These are phyloP conservation scores for Chaetoderma sp. DNA, from an alignment of 2,888 invertebrate genomes.

Conservation along the genomic window DNA sequence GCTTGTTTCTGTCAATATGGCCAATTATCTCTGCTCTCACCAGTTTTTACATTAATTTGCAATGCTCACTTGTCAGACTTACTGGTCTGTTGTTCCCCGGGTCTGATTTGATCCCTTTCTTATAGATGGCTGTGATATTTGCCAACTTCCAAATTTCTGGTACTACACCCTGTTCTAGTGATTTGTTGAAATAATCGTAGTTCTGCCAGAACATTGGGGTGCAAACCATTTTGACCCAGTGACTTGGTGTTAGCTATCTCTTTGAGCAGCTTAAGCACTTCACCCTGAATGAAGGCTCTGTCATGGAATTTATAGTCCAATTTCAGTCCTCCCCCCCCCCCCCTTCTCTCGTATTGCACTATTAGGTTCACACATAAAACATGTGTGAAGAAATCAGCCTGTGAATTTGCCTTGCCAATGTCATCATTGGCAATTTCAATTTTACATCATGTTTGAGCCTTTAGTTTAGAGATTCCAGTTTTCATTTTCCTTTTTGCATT, in stretches of 20 bases:
- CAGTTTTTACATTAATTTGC: slow-evolving; percentile 3
- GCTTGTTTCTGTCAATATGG: slow-evolving; percentile 9
- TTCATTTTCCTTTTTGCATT: too few species aligned
- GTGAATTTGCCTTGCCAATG: too few species aligned
- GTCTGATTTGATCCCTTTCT: slow-evolving; percentile 1
- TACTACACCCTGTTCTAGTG: background rate
- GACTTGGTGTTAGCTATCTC: background rate
- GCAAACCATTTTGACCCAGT: background rate
- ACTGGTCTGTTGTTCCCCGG: slow-evolving; percentile 3
- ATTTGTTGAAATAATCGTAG: slow-evolving; percentile 1
- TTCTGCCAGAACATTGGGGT: slow-evolving; percentile 7
- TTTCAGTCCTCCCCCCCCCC: too few species aligned
- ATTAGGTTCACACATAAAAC: too few species aligned
- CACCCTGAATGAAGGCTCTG: too few species aligned
- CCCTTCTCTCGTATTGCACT: too few species aligned
- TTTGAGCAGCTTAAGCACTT: too few species aligned
- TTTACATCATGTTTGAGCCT: too few species aligned
- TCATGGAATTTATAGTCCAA: too few species aligned
- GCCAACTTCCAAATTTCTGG: slow-evolving; percentile 13
- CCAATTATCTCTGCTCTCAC: background rate
- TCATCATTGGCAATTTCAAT: too few species aligned
- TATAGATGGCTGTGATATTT: background rate
- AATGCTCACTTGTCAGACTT: slow-evolving; percentile 9
- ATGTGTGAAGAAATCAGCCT: too few species aligned
- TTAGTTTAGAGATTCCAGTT: too few species aligned